Evolutionary conservation across 2,113 vertebrate species (phyloP).

Genomic region (Planiliza haematocheilus): DNA sequence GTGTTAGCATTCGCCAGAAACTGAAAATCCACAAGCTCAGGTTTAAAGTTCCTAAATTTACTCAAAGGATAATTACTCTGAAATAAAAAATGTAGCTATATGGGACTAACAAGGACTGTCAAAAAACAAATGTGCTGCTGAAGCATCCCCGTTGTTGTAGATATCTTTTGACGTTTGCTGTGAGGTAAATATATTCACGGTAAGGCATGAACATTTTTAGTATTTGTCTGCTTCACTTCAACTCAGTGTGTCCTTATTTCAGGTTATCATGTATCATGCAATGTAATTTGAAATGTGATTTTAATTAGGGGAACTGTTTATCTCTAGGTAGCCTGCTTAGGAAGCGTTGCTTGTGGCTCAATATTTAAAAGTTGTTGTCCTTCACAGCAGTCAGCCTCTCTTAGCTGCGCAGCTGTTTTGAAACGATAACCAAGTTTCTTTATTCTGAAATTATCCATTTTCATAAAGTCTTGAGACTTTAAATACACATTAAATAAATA

Average conservation of each 20-base stretch:
- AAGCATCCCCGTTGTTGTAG: not conserved
- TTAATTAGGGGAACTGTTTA: too few relatives aligned
- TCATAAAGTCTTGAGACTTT: conserved; percentile 9
- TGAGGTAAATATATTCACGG: not conserved
- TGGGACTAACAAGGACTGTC: too few relatives aligned
- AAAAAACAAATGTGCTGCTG: not conserved
- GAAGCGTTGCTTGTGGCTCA: too few relatives aligned
- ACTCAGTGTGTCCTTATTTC: too few relatives aligned
- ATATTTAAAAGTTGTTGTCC: too few relatives aligned
- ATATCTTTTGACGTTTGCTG: not conserved
- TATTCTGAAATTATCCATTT: conserved; percentile 35
- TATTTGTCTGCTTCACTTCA: not conserved
- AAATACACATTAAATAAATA: conserved; percentile 32
- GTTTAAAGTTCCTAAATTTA: not conserved
- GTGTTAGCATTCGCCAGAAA: conserved; percentile 6
- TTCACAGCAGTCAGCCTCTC: conserved; percentile 1
- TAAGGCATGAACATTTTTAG: not conserved
- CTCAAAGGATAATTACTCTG: not conserved
- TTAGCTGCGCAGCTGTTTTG: not conserved
- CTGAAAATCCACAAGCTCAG: not conserved
- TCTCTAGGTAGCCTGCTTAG: not conserved
- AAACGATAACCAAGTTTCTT: not conserved
- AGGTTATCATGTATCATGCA: too few relatives aligned
- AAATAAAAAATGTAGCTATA: not conserved
- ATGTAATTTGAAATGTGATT: too few relatives aligned